Conservation (phyloP, 1,140 invertebrate genomes). For the Centruroides sculpturatus region DNA sequence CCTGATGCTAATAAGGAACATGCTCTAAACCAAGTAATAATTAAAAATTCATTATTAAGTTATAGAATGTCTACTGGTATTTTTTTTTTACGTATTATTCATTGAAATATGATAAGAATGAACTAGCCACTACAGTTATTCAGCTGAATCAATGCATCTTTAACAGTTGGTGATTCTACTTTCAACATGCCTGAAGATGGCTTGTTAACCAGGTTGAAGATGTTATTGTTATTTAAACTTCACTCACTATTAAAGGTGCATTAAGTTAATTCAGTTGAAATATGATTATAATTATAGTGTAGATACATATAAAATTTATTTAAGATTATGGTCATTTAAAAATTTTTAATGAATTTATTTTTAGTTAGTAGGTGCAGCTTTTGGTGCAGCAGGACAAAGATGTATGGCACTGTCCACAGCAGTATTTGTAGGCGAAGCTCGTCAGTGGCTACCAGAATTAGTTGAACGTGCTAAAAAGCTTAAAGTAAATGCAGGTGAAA, state of each 20-base stretch:
- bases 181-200: too few species aligned
- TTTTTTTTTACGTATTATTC: too few species aligned
- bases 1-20: conserved; percentile 96
- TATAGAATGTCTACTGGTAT: too few species aligned
- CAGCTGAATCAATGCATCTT: too few species aligned
- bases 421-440: conserved; percentile 88
- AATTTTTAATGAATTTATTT: not conserved
- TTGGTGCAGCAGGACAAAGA: conserved; percentile 75
- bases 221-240: too few species aligned
- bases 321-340: not conserved
- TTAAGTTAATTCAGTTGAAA: too few species aligned
- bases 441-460: conserved; percentile 87
- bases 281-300: not conserved
- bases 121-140: too few species aligned
- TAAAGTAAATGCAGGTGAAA: conserved; percentile 71
- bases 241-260: too few species aligned
- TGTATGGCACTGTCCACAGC: conserved; percentile 98
- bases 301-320: not conserved
- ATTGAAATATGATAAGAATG: too few species aligned
- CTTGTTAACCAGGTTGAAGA: too few species aligned
- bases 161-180: too few species aligned
- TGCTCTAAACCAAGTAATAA: conserved; percentile 60
- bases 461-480: conserved; percentile 71
- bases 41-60: not conserved
- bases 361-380: conserved; percentile 77